These are phyloP conservation scores for Tychaedon coryphoeus DNA, from an alignment of 2,113 vertebrate species.

Conservation along the genomic window DNA sequence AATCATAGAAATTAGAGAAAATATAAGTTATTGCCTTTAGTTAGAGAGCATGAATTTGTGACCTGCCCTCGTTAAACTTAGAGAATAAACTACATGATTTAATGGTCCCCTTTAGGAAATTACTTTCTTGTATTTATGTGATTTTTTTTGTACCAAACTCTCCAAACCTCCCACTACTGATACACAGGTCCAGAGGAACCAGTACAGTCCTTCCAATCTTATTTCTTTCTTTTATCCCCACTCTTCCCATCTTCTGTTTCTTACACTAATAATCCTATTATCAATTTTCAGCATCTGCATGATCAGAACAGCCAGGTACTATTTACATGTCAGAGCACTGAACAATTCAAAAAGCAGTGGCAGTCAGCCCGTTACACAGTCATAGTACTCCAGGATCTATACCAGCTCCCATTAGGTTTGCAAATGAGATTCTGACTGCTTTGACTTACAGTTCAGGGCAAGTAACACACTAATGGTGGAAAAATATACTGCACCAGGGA, in stretches of 20 bases:
- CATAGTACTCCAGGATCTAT: neutral
- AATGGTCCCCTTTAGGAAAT: neutral
- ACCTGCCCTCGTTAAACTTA: neutral
- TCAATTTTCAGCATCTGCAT: neutral
- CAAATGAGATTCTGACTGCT: slow-evolving; percentile 13
- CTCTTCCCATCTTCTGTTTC: neutral
- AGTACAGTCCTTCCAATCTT: neutral
- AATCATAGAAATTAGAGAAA: neutral
- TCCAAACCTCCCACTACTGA: neutral
- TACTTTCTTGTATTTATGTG: neutral
- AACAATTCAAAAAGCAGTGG: rapidly evolving
- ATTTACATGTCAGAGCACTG: neutral
- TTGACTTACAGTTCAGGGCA: neutral
- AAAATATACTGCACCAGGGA: neutral
- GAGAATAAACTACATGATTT: neutral
- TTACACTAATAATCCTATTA: neutral
- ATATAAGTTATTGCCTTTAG: neutral
- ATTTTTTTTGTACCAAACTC: neutral
- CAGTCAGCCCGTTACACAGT: rapidly evolving
- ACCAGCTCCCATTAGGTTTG: neutral
- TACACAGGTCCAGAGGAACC: neutral
- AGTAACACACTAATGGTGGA: neutral
- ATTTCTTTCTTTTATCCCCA: neutral
- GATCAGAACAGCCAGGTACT: neutral
- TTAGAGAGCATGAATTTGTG: neutral